Conservation (phyloP, 2,888 invertebrate genomes). For the Euclidia mi region DNA sequence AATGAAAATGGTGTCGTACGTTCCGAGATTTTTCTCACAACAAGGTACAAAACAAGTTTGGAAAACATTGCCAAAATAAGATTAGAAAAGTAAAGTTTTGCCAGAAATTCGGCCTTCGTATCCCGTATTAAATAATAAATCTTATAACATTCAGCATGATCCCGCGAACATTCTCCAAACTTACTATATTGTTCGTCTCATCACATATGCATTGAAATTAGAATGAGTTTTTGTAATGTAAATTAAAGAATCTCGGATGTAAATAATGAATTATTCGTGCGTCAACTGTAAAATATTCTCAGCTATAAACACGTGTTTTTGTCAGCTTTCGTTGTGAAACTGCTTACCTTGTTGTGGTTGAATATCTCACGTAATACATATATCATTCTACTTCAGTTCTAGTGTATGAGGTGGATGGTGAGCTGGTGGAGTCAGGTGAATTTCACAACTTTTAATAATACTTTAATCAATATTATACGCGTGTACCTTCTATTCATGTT, state of each 20-base stretch:
- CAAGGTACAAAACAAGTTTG: background rate
- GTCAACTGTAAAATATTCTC: background rate
- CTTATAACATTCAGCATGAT: slow-evolving; percentile 16
- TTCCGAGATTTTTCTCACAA: no score
- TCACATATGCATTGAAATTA: slow-evolving; percentile 29
- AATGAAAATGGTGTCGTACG: no score
- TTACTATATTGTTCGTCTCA: slow-evolving; percentile 23
- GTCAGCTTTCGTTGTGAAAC: no score
- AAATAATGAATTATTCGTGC: slow-evolving; percentile 11
- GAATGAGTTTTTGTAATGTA: slow-evolving; percentile 23
- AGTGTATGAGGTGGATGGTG: no score
- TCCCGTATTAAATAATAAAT: slow-evolving; percentile 20
- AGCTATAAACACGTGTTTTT: background rate
- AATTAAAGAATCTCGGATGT: slow-evolving; percentile 7
- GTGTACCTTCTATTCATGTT: no score
- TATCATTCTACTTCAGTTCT: no score
- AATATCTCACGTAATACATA: no score
- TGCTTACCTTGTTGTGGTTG: no score
- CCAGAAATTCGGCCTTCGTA: slow-evolving; percentile 7
- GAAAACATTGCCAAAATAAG: slow-evolving; percentile 3
- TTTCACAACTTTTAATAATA: no score
- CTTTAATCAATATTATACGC: no score
- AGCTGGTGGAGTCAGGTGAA: no score
- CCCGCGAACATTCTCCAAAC: slow-evolving; percentile 9
- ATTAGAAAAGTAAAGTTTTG: slow-evolving; percentile 8